Evolutionary conservation across 2,888 invertebrate species (phyloP).

Genomic region (Zhuqinia jingwanae): DNA sequence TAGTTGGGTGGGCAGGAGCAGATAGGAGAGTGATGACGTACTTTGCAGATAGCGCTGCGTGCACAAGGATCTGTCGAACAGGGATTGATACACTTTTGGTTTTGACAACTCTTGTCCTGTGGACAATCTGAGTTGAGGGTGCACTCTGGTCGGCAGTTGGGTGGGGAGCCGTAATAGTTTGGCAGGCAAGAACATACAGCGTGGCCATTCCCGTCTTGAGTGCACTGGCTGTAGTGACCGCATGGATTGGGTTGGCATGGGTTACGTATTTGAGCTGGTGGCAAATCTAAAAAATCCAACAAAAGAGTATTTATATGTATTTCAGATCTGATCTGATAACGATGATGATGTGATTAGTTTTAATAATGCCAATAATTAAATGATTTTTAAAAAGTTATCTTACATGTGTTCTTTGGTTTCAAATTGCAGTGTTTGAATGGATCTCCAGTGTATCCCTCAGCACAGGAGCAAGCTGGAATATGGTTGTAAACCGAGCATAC

Average conservation of each 20-base stretch:
- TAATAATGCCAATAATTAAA: too few species aligned
- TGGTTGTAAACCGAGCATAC: constrained; percentile 84
- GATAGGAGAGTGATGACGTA: constrained; percentile 90
- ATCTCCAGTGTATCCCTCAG: constrained; percentile 88
- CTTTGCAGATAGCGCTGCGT: constrained; percentile 88
- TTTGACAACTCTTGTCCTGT: constrained; percentile 89
- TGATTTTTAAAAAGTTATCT: neutral
- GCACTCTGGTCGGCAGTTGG: constrained; percentile 85
- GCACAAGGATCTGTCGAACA: constrained; percentile 88
- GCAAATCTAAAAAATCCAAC: constrained; percentile 58
- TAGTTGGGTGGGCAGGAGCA: constrained; percentile 89
- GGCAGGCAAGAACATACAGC: constrained; percentile 85
- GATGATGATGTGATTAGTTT: too few species aligned
- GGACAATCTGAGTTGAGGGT: constrained; percentile 90
- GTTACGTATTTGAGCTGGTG: constrained; percentile 36
- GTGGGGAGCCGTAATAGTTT: constrained; percentile 88
- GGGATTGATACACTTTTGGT: constrained; percentile 85
- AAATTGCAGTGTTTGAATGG: constrained; percentile 90
- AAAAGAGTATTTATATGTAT: too few species aligned
- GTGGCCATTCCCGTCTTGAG: constrained; percentile 83
- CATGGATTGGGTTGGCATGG: constrained; percentile 65
- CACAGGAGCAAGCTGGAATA: constrained; percentile 80
- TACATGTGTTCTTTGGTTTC: constrained; percentile 81
- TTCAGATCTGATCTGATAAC: too few species aligned
- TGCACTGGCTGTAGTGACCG: constrained; percentile 86